Evolutionary conservation across 2,888 invertebrate species (phyloP), one percentile per base, ranked within the genome.

Genomic region (Tachina lurida): DNA sequence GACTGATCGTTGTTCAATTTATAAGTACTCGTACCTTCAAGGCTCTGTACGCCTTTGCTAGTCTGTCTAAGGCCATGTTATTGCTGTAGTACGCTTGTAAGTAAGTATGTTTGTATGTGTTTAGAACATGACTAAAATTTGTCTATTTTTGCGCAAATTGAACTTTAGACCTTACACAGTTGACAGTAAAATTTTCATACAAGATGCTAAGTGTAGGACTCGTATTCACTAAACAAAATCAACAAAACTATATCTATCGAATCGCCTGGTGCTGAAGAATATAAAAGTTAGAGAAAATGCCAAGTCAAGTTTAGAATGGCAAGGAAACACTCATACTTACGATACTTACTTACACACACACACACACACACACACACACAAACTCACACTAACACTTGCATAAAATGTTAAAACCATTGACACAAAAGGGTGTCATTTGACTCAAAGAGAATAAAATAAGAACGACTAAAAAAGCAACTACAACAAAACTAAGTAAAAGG

Each of bases 81-180:
- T 71, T 63, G 47, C 54, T 79, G 54, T 79, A 39, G n/a, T 15
- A 10, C 9, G 49, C 52, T 39, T 62, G 63, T 68, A 68, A 10
- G 47, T 62, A 63, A 10, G 47, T 62, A 63, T 47, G 41, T 63
- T 1, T 19, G 63, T 60, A 70, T 81, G 70, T 71, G 78, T 67
- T 76, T 75, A 82, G 84, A 73, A 87, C 87, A 87, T 87, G 87
- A 87, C 84, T 82, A 87, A 82, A 87, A 84, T 87, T 87, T 87
- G 87, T 87, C 82, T 82, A 75, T 70, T 82, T 76, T 71, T 84
- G 60, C 54, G 62, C 70, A 67, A 75, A 76, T 47, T 84, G 78
- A 87, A 84, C 82, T 87, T 79, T 84, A 78, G 87, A 87, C 84
- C 86, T 79, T 73, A 71, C 31, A 83, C 56, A 84, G 84, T 84